These are phyloP conservation scores for Cryptomyrus ogoouensis DNA, from an alignment of 2,113 vertebrate species.

Conservation along the genomic window DNA sequence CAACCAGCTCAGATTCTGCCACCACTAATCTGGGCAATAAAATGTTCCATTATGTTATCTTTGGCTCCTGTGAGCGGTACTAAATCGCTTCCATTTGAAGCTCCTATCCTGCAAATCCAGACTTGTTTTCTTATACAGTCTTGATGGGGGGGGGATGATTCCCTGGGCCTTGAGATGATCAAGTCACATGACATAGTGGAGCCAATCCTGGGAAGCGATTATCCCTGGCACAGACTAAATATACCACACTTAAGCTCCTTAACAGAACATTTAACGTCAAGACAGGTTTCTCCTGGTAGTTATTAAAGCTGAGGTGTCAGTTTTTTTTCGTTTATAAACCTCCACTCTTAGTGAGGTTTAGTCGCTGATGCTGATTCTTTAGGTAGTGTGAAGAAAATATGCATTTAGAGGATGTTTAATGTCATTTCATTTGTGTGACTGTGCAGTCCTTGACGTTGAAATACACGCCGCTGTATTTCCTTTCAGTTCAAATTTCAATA, in stretches of 20 bases:
- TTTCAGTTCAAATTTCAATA: constrained; percentile 36
- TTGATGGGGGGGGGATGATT: constrained; percentile 11
- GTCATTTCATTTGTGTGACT: constrained; percentile 55
- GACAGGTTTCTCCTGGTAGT: constrained; percentile 39
- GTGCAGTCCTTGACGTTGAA: constrained; percentile 46
- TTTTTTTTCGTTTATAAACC: constrained; percentile 38
- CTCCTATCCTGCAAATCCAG: not conserved
- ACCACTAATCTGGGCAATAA: not conserved
- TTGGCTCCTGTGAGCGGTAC: not conserved
- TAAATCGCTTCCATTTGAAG: not conserved
- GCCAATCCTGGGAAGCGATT: constrained; percentile 36
- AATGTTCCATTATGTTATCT: constrained; percentile 2
- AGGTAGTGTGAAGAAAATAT: constrained; percentile 34
- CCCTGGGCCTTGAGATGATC: constrained; percentile 21
- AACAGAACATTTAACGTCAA: constrained; percentile 32
- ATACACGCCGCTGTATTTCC: constrained; percentile 35
- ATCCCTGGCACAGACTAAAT: constrained; percentile 43
- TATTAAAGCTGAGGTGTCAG: constrained; percentile 42
- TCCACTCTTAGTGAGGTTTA: constrained; percentile 34
- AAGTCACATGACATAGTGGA: constrained; percentile 34
- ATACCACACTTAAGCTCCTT: constrained; percentile 50
- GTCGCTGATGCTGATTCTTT: constrained; percentile 47
- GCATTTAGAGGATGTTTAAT: constrained; percentile 42
- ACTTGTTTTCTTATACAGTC: not conserved
- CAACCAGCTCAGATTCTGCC: not conserved